Conservation (phyloP, 2,113 vertebrate genomes). For the Felis catus region DNA sequence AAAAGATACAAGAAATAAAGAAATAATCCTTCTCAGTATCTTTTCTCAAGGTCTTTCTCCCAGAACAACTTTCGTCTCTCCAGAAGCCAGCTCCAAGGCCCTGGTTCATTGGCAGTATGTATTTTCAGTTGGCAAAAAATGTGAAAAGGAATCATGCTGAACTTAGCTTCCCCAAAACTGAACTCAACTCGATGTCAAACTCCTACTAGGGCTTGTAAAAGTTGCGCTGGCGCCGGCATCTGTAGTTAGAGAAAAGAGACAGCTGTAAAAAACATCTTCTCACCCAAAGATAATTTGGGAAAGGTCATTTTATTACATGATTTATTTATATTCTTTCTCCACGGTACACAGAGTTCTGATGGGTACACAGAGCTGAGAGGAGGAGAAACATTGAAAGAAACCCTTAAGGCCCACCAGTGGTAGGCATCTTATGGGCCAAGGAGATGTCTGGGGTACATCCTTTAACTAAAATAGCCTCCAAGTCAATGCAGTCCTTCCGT, state of each 20-base stretch:
- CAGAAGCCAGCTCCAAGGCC: background rate
- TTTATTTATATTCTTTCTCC: conserved; percentile 69
- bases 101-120: background rate
- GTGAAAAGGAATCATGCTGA: conserved; percentile 44
- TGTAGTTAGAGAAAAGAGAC: conserved; percentile 42
- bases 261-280: conserved; percentile 71
- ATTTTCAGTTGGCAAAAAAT: conserved; percentile 51
- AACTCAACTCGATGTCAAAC: background rate
- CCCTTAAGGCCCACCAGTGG: background rate
- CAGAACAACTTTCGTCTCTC: conserved; percentile 3
- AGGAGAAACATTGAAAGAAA: background rate
- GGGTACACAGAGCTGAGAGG: background rate
- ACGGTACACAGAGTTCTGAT: conserved; percentile 65
- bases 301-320: conserved; percentile 74
- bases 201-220: conserved; percentile 4
- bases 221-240: conserved; percentile 7
- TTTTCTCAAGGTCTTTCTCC: background rate
- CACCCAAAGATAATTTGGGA: conserved; percentile 73
- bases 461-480: background rate
- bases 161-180: conserved; percentile 30
- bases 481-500: background rate
- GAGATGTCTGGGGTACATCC: background rate
- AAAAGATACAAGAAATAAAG: conserved; percentile 13
- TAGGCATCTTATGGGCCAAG: background rate
- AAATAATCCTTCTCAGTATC: background rate